Conservation (phyloP, 2,888 invertebrate genomes). For the Rapana venosa region DNA sequence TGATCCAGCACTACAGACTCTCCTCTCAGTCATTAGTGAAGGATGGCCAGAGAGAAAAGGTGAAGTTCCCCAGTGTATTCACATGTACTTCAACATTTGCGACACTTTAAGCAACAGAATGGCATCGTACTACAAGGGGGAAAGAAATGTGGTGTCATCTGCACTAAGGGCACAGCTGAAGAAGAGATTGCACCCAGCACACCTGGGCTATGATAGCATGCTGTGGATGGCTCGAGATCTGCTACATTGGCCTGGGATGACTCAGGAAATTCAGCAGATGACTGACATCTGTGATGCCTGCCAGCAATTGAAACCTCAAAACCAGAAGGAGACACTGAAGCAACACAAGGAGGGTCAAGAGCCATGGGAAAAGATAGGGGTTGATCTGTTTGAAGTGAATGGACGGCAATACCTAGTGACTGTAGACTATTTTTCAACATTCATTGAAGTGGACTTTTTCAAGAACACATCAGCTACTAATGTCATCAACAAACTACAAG, state of each 20-base stretch:
- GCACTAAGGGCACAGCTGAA: constrained; percentile 39
- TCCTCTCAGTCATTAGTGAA: constrained; percentile 13
- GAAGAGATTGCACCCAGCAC: constrained; percentile 44
- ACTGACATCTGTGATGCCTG: too few relatives aligned
- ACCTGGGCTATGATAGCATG: constrained; percentile 49
- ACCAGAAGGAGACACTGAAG: constrained; percentile 23
- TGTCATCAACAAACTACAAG: not conserved
- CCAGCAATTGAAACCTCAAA: not conserved
- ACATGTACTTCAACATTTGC: constrained; percentile 39
- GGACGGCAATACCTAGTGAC: constrained; percentile 25
- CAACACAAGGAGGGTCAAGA: constrained; percentile 32
- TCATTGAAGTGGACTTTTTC: constrained; percentile 25
- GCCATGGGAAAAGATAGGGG: constrained; percentile 39
- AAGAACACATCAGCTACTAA: constrained; percentile 1
- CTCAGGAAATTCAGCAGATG: constrained; percentile 15
- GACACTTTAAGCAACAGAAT: constrained; percentile 35
- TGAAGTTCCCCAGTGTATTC: not conserved
- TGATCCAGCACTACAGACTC: constrained; percentile 3
- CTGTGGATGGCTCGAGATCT: constrained; percentile 38
- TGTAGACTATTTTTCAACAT: constrained; percentile 27
- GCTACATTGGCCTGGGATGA: constrained; percentile 45
- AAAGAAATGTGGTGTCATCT: constrained; percentile 39
- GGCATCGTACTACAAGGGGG: constrained; percentile 46
- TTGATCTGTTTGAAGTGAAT: constrained; percentile 40
- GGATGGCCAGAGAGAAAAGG: constrained; percentile 45